Percentiles rank a stretch among this genome's conserved stretches.
phyloP scores from a whole-genome alignment of 1,140 invertebrate species.

The Sinonovacula constricta region DNA sequence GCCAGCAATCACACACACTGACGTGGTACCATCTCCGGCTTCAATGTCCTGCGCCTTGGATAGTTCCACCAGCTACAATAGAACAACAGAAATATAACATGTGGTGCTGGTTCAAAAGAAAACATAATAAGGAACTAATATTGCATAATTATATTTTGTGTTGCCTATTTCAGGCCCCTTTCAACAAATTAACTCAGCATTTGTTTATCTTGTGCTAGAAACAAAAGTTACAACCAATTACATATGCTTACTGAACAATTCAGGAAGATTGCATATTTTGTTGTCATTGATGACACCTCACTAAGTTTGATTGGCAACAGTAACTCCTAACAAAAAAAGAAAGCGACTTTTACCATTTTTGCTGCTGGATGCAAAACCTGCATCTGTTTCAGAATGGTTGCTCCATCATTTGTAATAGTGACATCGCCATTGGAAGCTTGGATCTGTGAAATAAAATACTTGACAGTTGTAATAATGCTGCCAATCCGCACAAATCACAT shows the following conservation, averaged over 20 bases:
- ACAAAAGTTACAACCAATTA: too few relatives aligned
- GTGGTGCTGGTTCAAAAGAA: background rate
- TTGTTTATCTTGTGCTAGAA: too few relatives aligned
- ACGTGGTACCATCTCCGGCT: constrained; percentile 99
- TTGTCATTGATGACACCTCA: too few relatives aligned
- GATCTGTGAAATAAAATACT: constrained; percentile 82
- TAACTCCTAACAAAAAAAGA: background rate
- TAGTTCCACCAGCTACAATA: constrained; percentile 93
- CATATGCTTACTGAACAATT: too few relatives aligned
- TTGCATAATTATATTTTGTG: too few relatives aligned
- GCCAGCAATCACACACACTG: constrained; percentile 97
- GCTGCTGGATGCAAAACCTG: constrained; percentile 99
- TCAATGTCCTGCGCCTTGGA: constrained; percentile 99
- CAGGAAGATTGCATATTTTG: too few relatives aligned
- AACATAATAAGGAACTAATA: background rate
- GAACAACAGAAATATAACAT: constrained; percentile 10
- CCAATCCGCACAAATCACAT: too few relatives aligned
- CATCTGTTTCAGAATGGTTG: constrained; percentile 99
- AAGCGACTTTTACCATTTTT: constrained; percentile 91
- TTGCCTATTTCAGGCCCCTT: too few relatives aligned
- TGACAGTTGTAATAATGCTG: too few relatives aligned
- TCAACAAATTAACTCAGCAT: too few relatives aligned
- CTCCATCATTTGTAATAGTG: constrained; percentile 99
- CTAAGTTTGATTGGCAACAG: too few relatives aligned
- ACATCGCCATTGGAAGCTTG: constrained; percentile 98